Evolutionary conservation across 2,113 vertebrate species (phyloP).

Genomic region (Pavo muticus): DNA sequence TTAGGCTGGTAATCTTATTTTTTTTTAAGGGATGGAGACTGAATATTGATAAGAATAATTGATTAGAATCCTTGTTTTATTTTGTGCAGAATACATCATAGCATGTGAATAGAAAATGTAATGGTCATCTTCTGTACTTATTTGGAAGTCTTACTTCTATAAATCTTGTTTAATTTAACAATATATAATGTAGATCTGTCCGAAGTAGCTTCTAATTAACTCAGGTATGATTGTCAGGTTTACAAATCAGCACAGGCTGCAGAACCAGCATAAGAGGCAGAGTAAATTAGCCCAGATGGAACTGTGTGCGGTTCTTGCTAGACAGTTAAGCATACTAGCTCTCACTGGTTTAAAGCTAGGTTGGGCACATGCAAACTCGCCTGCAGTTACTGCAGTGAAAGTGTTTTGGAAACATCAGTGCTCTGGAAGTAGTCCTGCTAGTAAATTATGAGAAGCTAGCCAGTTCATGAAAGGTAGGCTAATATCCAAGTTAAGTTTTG

Average conservation of each 20-base stretch:
- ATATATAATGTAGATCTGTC: not conserved
- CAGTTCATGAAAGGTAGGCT: not conserved
- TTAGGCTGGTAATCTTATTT: not conserved
- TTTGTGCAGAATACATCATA: not conserved
- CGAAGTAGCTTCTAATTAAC: not conserved
- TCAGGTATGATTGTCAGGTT: not conserved
- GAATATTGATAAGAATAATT: not conserved
- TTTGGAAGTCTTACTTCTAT: not conserved
- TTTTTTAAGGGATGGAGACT: not conserved
- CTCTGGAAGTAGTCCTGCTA: not conserved
- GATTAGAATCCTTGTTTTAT: not conserved
- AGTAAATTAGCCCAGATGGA: not conserved
- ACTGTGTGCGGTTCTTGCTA: not conserved
- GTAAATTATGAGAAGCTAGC: not conserved
- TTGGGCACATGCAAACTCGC: not conserved
- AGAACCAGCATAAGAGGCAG: not conserved
- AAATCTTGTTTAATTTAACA: not conserved
- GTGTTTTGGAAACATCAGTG: not conserved
- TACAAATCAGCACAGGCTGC: not conserved
- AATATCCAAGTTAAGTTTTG: conserved; percentile 7
- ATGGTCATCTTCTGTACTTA: not conserved
- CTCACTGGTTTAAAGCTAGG: not conserved
- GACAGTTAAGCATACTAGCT: not conserved
- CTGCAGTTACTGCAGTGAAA: not conserved
- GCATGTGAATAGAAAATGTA: not conserved